Evolutionary conservation across 2,797 vertebrate genomes (phyloP).

Genomic region (Limnodromus scolopaceus): DNA sequence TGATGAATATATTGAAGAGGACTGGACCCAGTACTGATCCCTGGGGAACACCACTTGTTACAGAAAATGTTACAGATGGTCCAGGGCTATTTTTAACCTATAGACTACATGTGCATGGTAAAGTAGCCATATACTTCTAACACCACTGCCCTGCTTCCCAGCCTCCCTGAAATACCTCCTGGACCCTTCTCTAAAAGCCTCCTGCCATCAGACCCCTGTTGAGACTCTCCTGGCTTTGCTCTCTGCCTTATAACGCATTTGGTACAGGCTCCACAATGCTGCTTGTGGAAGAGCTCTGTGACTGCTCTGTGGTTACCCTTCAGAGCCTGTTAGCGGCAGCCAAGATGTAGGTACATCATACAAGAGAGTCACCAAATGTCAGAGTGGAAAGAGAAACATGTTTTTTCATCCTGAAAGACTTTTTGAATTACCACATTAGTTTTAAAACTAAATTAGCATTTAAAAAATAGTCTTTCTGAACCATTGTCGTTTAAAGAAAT

Average conservation of each 20-base stretch:
- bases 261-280: not conserved
- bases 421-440: not conserved
- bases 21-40: too few species aligned
- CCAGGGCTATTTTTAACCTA: not conserved
- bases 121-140: not conserved
- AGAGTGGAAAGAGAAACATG: not conserved
- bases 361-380: not conserved
- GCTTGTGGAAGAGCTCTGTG: not conserved
- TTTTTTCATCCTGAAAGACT: not conserved
- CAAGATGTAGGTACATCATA: too few species aligned
- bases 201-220: not conserved
- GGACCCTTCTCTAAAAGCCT: not conserved
- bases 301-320: not conserved
- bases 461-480: not conserved
- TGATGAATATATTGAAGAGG: too few species aligned
- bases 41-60: too few species aligned
- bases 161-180: not conserved
- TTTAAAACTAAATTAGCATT: not conserved
- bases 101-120: too few species aligned
- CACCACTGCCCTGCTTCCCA: not conserved
- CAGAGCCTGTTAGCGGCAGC: not conserved
- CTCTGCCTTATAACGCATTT: accelerated
- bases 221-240: not conserved
- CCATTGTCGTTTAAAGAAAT: not conserved
- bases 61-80: too few species aligned